Evolutionary conservation across 2,888 invertebrate genomes (phyloP), one percentile per base, ranked within the genome.

Genomic region (Miltochrista miniata): DNA sequence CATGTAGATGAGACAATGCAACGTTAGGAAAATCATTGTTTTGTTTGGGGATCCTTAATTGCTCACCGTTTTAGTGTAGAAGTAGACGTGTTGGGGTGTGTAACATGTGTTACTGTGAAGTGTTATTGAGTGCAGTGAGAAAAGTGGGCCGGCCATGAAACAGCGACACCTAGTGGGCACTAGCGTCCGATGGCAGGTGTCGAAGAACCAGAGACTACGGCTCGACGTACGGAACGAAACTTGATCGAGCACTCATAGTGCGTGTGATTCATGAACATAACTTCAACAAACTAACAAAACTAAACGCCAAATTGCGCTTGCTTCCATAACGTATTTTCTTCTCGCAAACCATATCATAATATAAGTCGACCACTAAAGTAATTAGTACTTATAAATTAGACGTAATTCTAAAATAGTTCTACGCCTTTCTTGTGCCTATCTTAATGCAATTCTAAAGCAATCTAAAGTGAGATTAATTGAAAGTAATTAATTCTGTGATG

Each of bases 141-240:
- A 79, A 85, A 87, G 86, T 86, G 82, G 89, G 88, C 83, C 85
- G 90, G 91, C 91, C 90, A 91, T 91, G 91, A 91, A 85, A 83
- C 81, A 83, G 79, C 79, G 84, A 82, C 77, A 85, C 62, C 79
- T 80, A 64, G 74, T 71, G 74, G 76, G 80, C 76, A 82, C 75
- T 59, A 83, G 81, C 72, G 87, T 82, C 76, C 79, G 90, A 83
- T 87, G 90, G 90, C 83, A 83, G 90, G 88, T 82, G 88, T 80
- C 79, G 69, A 90, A 90, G 89, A 80, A 83, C 75, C 88, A 88
- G 73, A 90, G 90, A 87, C 90, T 91, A 73, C 86, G 86, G 70
- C 86, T 89, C 69, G 90, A 90, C 72, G 84, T 88, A 59, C 84
- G 91, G 79, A 90, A 91, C 79, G 91, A 87, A 74, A 91, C 91